Base-by-base conservation (phyloP, 2,797 vertebrate species). In the Amphiprion clarkii region DNA sequence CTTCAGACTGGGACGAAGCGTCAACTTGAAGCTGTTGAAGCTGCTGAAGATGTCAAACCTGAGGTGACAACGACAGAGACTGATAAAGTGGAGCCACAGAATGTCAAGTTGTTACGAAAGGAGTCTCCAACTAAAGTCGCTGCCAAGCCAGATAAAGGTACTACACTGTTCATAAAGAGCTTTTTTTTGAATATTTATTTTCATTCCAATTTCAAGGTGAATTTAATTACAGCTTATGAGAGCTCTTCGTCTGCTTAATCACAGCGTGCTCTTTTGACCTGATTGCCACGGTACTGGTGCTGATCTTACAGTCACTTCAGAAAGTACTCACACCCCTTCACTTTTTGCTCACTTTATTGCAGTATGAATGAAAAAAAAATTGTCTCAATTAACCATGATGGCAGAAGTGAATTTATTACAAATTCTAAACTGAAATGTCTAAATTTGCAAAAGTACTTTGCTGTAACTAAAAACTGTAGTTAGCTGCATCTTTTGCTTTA, bases 31-130 rank as follows among this genome's bases (percentile, higher is more conserved):
- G 54, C 19, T 8, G 29, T 67, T 17, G 61, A 79, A 71, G 21
- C 40, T 2, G 27, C 71, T 11, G 84, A 86, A 31, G 86, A 83
- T 74, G 88, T 95, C 62, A 83, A 78, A 12, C 79, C 88, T 0
- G 77, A 88, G 40, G 60, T 31, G 13, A 71, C 60, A 0, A 77
- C 82, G 0, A 63, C 81, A 74, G 21, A 82, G n/a, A 39, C 60
- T 6, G 82, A 88, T 31, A 87, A 84, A 63, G 48, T 83, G 63
- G 85, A 92, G 71, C 72, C 76, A 33, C 93, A 95, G 84, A 94
- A 86, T 65, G 58, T 81, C 57, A 93, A 90, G 79, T 55, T 93
- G 57, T 73, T 52, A 12, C 59, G n/a, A 39, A 85, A 74, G 42
- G 83, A 74, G n/a, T 67, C 80, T 53, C 65, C 71, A 3, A 6